Conservation (phyloP, 2,113 vertebrate species). For the Neodon shergylaensis region DNA sequence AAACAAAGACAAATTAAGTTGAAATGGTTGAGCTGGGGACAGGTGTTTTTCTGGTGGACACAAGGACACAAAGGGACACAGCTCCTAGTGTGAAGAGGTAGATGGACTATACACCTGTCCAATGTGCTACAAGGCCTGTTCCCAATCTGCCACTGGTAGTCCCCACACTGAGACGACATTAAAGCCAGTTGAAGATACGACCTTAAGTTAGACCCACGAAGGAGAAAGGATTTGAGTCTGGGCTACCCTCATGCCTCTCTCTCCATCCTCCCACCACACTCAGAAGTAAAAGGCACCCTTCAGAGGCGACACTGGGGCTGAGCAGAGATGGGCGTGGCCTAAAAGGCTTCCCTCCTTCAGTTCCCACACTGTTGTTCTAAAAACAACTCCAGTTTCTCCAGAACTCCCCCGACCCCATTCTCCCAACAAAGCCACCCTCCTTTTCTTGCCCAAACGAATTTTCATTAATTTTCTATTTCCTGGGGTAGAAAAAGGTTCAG, state of each 20-base stretch:
- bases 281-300: neutral
- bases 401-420: neutral
- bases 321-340: neutral
- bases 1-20: constrained; percentile 42
- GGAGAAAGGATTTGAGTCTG: neutral
- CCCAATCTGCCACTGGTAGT: neutral
- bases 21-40: constrained; percentile 5
- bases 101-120: neutral
- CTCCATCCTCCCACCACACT: too few species aligned
- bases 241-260: neutral
- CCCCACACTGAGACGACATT: neutral
- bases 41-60: neutral
- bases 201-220: neutral
- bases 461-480: constrained; percentile 9
- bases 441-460: neutral
- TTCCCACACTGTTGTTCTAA: neutral
- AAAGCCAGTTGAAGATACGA: neutral
- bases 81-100: neutral
- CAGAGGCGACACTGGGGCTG: too few species aligned
- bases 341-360: neutral
- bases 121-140: neutral
- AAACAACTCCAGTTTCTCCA: neutral
- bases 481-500: neutral
- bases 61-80: constrained; percentile 24
- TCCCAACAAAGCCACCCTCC: neutral